Base-by-base conservation (phyloP, 2,113 vertebrate genomes). In the Cyanocitta stelleri region DNA sequence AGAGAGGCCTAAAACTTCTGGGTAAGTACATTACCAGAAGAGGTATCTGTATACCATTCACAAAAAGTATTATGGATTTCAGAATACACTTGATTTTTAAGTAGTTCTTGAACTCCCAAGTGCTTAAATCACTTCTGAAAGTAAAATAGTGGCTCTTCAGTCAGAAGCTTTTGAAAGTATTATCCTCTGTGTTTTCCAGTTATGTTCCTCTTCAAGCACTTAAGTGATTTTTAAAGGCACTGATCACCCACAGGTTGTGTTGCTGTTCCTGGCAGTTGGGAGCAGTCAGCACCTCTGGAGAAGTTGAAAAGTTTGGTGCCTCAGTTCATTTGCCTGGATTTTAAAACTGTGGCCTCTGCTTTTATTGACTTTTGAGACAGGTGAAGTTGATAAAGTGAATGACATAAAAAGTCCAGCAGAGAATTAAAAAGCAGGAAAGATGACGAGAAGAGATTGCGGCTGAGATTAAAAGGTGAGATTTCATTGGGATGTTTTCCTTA, bases 321-420 rank as follows among this genome's bases (percentile, higher is more conserved):
- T 95, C 22, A 29, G 79, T 78, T 89, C 49, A 54, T 88, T 72
- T 81, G 48, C 56, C 46, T 89, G 37, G 44, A 54, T 79, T 90
- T 95, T 81, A 75, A 82, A 89, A 75, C 58, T 7, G 11, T 75
- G 68, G 64, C 41, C 83, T 90, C 86, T 89, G 48, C 66, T 72
- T 78, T 85, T 92, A 95, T 63, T 90, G 90, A 46, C 76, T 90
- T 89, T 61, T 72, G 73, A 89, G 86, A 64, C 94, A 93, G 92
- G 96, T 95, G 94, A 95, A 54, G 52, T 61, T 94, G 90, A 95
- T 90, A 89, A 96, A 95, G 56, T 90, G 76, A 94, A 90, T 39
- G 39, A 69, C 68, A 93, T 56, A 72, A 97, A 86, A 72, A 87
- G 75, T 78, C 64, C 71, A 92, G 61, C 67, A 43, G 64, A 81